phyloP scores from a whole-genome alignment of 2,113 vertebrate species.

The Paracanthobrama guichenoti region DNA sequence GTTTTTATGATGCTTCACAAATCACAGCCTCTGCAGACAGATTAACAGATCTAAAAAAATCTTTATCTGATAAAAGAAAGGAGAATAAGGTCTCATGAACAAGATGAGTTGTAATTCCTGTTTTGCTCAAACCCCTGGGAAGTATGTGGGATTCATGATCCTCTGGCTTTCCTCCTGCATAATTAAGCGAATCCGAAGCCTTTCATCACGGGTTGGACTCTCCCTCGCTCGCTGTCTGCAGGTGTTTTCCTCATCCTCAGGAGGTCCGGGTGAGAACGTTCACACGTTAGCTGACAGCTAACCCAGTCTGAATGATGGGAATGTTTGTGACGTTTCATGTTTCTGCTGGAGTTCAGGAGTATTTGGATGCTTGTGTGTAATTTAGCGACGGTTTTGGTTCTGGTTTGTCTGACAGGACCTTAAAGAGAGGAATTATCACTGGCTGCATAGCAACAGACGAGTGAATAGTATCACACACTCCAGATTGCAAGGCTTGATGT shows the following conservation, averaged over 20 bases:
- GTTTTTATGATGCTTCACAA: not conserved
- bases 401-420: not conserved
- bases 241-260: slow-evolving; percentile 18
- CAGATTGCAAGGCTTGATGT: not conserved
- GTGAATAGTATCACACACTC: slow-evolving; percentile 5
- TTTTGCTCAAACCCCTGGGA: slow-evolving; percentile 64
- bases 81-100: not conserved
- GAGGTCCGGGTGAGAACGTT: not conserved
- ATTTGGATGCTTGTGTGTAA: not conserved
- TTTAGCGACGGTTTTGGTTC: slow-evolving; percentile 6
- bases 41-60: not conserved
- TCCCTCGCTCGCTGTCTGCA: slow-evolving; percentile 5
- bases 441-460: not conserved
- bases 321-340: not conserved
- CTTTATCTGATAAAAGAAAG: not conserved
- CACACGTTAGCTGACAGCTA: not conserved
- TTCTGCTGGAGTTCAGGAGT: not conserved
- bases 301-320: not conserved
- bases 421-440: slow-evolving; percentile 12
- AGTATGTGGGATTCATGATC: slow-evolving; percentile 66
- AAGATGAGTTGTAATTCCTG: slow-evolving; percentile 50
- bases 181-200: slow-evolving; percentile 66
- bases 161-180: slow-evolving; percentile 69
- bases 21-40: not conserved
- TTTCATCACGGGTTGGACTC: slow-evolving; percentile 41